A percentile compares a stretch with the other conserved stretches of the same genome.
These are phyloP conservation scores for Danionella cerebrum DNA, from an alignment of 2,113 vertebrate genomes.

Conservation along the genomic window DNA sequence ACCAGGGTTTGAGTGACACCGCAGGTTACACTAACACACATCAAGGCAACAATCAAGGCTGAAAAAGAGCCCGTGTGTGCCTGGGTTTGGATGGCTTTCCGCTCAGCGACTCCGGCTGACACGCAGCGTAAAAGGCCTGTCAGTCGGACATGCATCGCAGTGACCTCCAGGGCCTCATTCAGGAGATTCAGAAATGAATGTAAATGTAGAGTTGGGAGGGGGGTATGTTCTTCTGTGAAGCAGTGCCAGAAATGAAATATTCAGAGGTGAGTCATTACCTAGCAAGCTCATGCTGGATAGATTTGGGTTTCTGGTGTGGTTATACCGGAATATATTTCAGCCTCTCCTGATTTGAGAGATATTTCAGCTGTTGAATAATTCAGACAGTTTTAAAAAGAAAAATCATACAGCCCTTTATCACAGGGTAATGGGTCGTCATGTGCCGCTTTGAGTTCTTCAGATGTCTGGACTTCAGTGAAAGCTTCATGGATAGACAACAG, in stretches of 20 bases:
- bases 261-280: constrained; percentile 50
- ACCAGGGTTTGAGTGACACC: constrained; percentile 48
- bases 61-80: constrained; percentile 37
- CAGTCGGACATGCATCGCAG: constrained; percentile 51
- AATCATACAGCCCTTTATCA: constrained; percentile 38
- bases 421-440: constrained; percentile 27
- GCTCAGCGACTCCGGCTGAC: constrained; percentile 57
- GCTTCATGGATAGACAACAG: too few species aligned
- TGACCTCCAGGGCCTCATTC: constrained; percentile 49
- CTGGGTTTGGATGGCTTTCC: constrained; percentile 48
- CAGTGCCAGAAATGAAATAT: constrained; percentile 47
- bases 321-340: constrained; percentile 43
- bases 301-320: background rate
- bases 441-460: background rate
- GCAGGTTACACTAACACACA: constrained; percentile 48
- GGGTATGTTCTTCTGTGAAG: constrained; percentile 51
- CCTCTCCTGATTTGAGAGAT: constrained; percentile 36
- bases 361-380: constrained; percentile 45
- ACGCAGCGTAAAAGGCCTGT: constrained; percentile 57
- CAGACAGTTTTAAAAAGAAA: constrained; percentile 42
- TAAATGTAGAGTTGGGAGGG: constrained; percentile 48
- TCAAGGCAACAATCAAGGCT: constrained; percentile 50
- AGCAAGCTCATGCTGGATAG: constrained; percentile 37
- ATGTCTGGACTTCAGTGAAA: too few species aligned
- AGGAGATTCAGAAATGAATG: constrained; percentile 52